phyloP scores from a whole-genome alignment of 1,140 invertebrate genomes.

The Onthophagus taurus region DNA sequence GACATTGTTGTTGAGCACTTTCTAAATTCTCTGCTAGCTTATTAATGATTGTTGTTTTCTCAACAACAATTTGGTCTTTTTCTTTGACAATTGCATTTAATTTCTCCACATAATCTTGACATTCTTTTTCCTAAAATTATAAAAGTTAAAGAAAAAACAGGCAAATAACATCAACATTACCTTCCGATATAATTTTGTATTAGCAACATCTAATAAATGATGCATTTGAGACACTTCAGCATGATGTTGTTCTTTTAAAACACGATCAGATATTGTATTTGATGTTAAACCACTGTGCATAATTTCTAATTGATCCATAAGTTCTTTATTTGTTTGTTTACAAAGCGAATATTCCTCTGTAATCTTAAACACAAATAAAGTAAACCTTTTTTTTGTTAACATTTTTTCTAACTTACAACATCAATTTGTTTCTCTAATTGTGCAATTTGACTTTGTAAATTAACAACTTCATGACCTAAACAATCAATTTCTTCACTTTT shows the following conservation, averaged over 20 bases:
- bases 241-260: constrained; percentile 15
- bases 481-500: constrained; percentile 8
- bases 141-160: not conserved
- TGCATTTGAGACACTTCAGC: constrained; percentile 10
- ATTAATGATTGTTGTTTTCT: constrained; percentile 17
- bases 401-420: constrained; percentile 1
- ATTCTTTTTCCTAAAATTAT: constrained; percentile 25
- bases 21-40: constrained; percentile 20
- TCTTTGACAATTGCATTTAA: constrained; percentile 18
- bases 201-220: constrained; percentile 6
- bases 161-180: constrained; percentile 1
- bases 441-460: not conserved
- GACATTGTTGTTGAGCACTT: constrained; percentile 26
- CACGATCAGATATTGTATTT: constrained; percentile 15
- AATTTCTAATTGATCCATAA: constrained; percentile 15
- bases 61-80: constrained; percentile 18
- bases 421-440: constrained; percentile 7
- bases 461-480: not conserved
- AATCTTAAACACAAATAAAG: constrained; percentile 1
- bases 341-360: constrained; percentile 4
- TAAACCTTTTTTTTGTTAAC: not conserved
- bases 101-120: constrained; percentile 20
- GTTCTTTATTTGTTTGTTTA: constrained; percentile 11
- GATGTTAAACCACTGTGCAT: constrained; percentile 15
- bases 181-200: constrained; percentile 7